phyloP scores from a whole-genome alignment of 2,113 vertebrate species.

The Hypocryptadius cinnamomeus region DNA sequence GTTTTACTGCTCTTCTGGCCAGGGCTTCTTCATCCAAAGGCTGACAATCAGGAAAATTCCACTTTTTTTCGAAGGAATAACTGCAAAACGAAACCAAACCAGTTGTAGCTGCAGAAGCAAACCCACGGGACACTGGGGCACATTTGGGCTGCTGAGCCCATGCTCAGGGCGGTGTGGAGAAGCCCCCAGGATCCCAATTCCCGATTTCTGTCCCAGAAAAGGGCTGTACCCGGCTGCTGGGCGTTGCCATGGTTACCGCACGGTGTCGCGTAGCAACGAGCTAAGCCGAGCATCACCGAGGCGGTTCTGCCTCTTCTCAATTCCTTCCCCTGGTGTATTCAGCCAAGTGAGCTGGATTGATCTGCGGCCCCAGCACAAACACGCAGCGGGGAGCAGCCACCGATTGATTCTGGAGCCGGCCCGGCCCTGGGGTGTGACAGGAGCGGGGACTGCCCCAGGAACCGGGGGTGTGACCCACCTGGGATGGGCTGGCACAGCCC shows the following conservation, averaged over 20 bases:
- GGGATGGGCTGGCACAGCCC: not conserved
- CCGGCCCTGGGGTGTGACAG: not conserved
- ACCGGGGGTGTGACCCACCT: accelerated
- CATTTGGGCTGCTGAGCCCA: not conserved
- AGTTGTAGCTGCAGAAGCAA: not conserved
- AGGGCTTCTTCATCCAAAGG: not conserved
- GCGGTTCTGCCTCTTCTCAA: not conserved
- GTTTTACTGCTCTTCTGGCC: not conserved
- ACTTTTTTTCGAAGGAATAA: not conserved
- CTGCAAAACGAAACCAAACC: not conserved
- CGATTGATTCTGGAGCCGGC: not conserved
- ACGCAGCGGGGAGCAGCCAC: not conserved
- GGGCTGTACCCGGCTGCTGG: not conserved
- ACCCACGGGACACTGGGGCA: not conserved
- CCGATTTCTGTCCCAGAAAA: not conserved
- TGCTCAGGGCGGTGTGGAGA: not conserved
- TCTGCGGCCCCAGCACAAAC: conserved; percentile 27
- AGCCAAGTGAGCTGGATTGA: conserved; percentile 38
- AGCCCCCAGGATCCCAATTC: not conserved
- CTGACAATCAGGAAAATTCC: not conserved
- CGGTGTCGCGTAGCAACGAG: conserved; percentile 69
- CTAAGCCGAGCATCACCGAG: conserved; percentile 49
- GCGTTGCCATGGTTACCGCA: conserved; percentile 65
- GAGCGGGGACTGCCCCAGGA: not conserved
- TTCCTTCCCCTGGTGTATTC: not conserved